Conservation (phyloP, 2,113 vertebrate species). For the Globicephala melas region DNA sequence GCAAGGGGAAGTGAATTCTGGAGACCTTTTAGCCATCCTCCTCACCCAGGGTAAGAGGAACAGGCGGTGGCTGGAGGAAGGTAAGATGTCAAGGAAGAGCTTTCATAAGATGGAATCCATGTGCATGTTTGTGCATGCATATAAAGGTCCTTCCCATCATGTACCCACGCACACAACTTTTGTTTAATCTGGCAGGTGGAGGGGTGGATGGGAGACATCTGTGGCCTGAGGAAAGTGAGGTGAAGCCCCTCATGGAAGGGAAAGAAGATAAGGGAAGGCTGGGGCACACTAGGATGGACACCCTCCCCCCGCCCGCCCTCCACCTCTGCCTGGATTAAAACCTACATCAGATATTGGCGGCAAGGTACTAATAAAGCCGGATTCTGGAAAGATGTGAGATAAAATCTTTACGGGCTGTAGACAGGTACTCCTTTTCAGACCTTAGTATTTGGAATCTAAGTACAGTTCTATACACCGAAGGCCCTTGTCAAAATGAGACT, state of each 20-base stretch:
- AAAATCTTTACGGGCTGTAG: neutral
- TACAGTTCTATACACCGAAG: neutral
- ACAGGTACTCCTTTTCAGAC: neutral
- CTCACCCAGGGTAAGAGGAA: neutral
- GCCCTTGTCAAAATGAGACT: neutral
- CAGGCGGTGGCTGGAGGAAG: neutral
- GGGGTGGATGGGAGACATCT: neutral
- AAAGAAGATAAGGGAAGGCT: neutral
- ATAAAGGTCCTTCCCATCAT: neutral
- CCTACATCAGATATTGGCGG: neutral
- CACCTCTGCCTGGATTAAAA: neutral
- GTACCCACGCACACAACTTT: neutral
- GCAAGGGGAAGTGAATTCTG: neutral
- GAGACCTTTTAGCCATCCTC: neutral
- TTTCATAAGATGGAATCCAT: neutral
- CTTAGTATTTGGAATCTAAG: neutral
- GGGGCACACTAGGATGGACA: neutral
- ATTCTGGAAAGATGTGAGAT: neutral
- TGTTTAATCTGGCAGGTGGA: neutral
- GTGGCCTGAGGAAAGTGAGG: too few species aligned
- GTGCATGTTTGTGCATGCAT: neutral
- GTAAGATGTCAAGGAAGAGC: neutral
- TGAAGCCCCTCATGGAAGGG: neutral
- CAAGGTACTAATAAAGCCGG: neutral
- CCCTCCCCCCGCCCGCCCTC: rapidly evolving